Base-by-base conservation (phyloP, 2,888 invertebrate genomes). In the Elysia crispata region DNA sequence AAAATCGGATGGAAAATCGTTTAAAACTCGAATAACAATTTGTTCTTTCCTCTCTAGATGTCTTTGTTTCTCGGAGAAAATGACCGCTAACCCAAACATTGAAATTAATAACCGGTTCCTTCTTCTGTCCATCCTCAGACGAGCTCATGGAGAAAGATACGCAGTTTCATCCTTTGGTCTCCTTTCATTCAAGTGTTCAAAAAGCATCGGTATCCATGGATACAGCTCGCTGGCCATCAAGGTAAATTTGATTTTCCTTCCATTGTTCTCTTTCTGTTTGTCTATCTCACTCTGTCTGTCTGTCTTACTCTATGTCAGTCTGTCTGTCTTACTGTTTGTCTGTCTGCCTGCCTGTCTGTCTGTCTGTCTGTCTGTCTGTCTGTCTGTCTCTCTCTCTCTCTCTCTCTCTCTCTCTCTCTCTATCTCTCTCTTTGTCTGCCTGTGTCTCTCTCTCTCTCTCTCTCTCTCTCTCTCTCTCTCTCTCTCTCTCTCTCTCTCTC, bases 151-250 rank as follows among this genome's bases (percentile, higher is more conserved):
- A 94, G 97, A 84, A 98, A 97, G 92, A 94, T 98, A 67, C 94
- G 97, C 76, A 97, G 97, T 91, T 97, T 97, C 83, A 97, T 98
- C 33, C 97, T 97, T 91, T 97, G 98, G 97, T 97, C 97, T 67
- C 98, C 98, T 62, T 98, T 98, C 94, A 96, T 98, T 92, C 98
- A 98, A 93, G 97, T 97, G 0, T 98, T 97, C 94, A 98, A 97
- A 93, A 97, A 97, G 91, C 96, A 97, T 92, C 94, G 96, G 87
- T 98, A 98, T 93, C 98, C 97, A 77, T 98, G 98, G 98, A 96
- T 98, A 81, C 98, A 98, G 93, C 94, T 98, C 66, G 97, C 97
- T 23, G 98, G 98, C 0, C 98, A 98, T 92, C 97, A 98, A 93
- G 97, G 94, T 94, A 88, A 80, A 41, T 23, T 66, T 30, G 13